Base-by-base conservation (phyloP, 2,888 invertebrate genomes). In the Diloba caeruleocephala region DNA sequence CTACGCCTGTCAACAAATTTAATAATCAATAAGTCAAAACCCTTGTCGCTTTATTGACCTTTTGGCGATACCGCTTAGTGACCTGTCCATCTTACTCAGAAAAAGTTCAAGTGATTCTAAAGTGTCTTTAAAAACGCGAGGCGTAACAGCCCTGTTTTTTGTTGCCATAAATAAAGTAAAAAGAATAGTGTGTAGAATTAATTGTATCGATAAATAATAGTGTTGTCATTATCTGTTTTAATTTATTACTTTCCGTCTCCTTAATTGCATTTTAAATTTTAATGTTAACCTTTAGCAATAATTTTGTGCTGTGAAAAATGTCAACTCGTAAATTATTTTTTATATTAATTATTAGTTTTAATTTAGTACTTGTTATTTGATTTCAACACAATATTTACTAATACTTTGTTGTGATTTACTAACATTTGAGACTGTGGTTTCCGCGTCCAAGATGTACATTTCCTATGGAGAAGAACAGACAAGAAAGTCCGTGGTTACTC, bases 231-330 rank as follows among this genome's bases (percentile, higher is more conserved):
- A 41, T 33, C 25, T 33, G 50, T 61, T 42, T 37, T 32, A 45
- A 53, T 60, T 56, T 72, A 60, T 55, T 51, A 37, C 38, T 42
- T 33, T 23, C 32, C 42, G 34, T 59, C 37, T 32, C 6, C 38
- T 56, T 69, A 67, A 73, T 73, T 67, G 63, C 62, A 66, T 69
- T 74, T 71, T 52, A 74, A 76, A 78, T 74, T 72, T 67, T 71
- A 76, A 66, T 63, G 58, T 72, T 72, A 72, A 74, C 68, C 71
- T 74, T 76, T 71, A 52, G 58, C 62, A 57, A 59, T 62, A 57
- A 60, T 68, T 55, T 36, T 39, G 56, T 9, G 42, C 31, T 34
- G 38, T 55, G 39, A 68, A 60, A 59, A 55, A 55, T 65, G 52
- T 52, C 54, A 29, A 23, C 19, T 49, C 31, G 15, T 61, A 49